Evolutionary conservation across 92 coral and sea anemone genomes (phyloP), one percentile per base, ranked within the genome.

Genomic region (Siderastrea siderea): DNA sequence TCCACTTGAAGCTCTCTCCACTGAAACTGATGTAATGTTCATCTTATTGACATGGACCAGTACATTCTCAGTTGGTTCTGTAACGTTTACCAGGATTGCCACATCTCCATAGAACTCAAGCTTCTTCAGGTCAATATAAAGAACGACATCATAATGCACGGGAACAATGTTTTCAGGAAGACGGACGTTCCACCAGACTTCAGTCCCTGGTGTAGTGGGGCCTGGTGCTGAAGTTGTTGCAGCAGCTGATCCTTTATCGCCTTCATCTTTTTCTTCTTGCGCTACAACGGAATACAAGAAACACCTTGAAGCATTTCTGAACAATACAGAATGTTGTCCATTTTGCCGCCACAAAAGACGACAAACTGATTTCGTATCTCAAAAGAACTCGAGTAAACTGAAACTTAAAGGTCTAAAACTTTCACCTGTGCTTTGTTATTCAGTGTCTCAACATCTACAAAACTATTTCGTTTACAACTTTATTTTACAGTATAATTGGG

Each of bases 111-210:
- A 69, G 77, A 93, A 97, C 52, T 91, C 86, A 5, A 80, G 80
- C 17, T 74, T 87, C 38, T 92, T 66, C 4, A 97, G 88, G 85
- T 92, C 89, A n/a, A 93, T 93, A 47, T 84, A 66, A 48, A 97
- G 74, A 16, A 66, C 57, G 50, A 97, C 94, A 17, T 93, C 92
- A 76, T 97, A 97, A 70, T 97, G 99, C 12, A 71, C 77, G 0
- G 99, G 99, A 10, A 81, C 74, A 50, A 97, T 82, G 86, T 88
- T 81, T 45, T 85, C 81, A 38, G 99, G 99, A 9, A 97, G 91
- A 46, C 99, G 96, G 38, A 95, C 92, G n/a, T 87, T 87, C 95
- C 98, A 96, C 93, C 98, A 97, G 63, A 95, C 96, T 82, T 97
- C 98, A 46, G 96, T 89, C 6, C 93, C 92, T 9, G 97, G 82